Evolutionary conservation across 2,797 vertebrate genomes (phyloP).

Genomic region (Morus bassanus): DNA sequence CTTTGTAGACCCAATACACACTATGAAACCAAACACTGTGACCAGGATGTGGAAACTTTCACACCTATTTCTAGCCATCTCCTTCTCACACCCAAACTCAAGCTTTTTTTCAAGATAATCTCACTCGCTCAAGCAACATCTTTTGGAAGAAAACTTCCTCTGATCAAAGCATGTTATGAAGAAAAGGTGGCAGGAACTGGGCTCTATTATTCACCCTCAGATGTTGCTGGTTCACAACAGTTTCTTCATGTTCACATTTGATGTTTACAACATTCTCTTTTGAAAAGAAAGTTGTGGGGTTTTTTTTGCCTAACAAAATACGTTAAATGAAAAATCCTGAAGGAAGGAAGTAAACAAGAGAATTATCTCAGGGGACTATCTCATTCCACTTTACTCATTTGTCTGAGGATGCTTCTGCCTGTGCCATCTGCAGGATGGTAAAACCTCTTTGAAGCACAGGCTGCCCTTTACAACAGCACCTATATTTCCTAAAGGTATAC

Average conservation of each 20-base stretch:
- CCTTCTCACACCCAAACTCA: not conserved
- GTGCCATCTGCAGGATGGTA: not conserved
- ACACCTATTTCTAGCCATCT: not conserved
- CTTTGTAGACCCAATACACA: not conserved
- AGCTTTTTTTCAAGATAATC: not conserved
- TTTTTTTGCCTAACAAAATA: not conserved
- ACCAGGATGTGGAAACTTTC: not conserved
- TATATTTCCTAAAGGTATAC: not conserved
- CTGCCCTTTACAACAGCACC: not conserved
- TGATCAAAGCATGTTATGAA: not conserved
- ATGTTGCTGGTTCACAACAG: not conserved
- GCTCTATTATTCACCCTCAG: not conserved
- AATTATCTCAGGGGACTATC: not conserved
- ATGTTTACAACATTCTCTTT: not conserved
- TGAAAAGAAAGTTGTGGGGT: not conserved
- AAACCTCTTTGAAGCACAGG: not conserved
- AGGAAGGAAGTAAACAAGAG: not conserved
- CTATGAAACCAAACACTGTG: not conserved
- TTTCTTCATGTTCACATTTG: not conserved
- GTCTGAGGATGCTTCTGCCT: not conserved
- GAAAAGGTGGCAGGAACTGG: not conserved
- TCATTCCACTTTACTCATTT: not conserved
- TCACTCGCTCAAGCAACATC: not conserved
- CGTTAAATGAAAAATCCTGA: not conserved
- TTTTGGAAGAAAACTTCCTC: conserved; percentile 1